Evolutionary conservation across 2,797 vertebrate species (phyloP), one percentile per base, ranked within the genome.

Genomic region (Schizopygopsis pylzovi): DNA sequence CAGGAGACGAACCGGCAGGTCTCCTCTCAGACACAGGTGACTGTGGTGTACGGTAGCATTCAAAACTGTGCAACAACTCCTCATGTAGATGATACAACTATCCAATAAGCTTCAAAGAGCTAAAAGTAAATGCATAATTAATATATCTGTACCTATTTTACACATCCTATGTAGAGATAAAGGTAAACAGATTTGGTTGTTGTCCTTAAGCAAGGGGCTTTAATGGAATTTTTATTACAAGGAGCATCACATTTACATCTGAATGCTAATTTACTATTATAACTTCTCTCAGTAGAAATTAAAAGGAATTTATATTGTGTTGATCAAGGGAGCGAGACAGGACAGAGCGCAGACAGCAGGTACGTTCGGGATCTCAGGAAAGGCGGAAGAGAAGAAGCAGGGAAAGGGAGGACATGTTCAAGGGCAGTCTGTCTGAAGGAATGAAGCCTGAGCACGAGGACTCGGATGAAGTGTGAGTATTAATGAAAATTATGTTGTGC

Each of bases 391-490:
- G 97, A 82, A 96, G 96, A 87, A 97, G 95, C 94, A 96, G 96
- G 92, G 97, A 97, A 70, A 84, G 83, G 56, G 98, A 99, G 92
- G 98, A 99, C 92, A 98, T 98, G 94, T 99, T 98, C 92, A 99
- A 99, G 92, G 98, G 98, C 84, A 99, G 98, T 88, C 96, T 99
- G 59, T 99, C 98, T 28, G 98, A 99, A 93, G 98, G 98, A 86
- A 99, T 99, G 98, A 99, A 98, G 90, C 95, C 92, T 0, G 98
- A 99, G 82, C 96, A 98, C 88, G 98, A 99, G 59, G 98, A 98
- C 81, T 99, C 98, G 0, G 89, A 89, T 25, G 89, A 91, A 75
- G 83, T 89, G 90, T 91, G 28, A 87, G 89, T 88, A 45, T 20
- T 67, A 63, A 45, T n/a, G 15, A 71, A 25, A 13, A 52, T 20